Conservation (phyloP, 30 jellyfish, hydroid and myxozoan species). For the Turritopsis dohrnii region DNA sequence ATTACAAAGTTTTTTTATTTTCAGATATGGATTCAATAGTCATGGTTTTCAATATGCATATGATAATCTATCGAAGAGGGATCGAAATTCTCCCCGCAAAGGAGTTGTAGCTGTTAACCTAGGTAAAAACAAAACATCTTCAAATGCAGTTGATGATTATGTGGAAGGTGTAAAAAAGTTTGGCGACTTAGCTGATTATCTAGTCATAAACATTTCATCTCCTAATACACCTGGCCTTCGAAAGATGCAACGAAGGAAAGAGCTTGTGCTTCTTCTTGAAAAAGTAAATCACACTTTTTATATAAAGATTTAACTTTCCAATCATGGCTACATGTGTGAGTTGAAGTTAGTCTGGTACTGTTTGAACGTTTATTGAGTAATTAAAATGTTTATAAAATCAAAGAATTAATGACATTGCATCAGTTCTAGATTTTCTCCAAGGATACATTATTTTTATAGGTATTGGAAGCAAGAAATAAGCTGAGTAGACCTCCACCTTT, state of each 20-base stretch:
- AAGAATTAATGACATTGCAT: not conserved
- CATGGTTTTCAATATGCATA: constrained; percentile 49
- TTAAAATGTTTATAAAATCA: too few species aligned
- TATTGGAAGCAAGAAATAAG: constrained; percentile 36
- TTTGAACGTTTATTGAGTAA: not conserved
- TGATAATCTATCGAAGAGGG: constrained; percentile 39
- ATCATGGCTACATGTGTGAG: too few species aligned
- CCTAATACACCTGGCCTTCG: constrained; percentile 93
- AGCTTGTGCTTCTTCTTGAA: constrained; percentile 34
- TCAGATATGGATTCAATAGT: constrained; percentile 79
- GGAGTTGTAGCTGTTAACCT: constrained; percentile 69
- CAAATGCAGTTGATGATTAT: constrained; percentile 59
- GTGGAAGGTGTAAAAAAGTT: constrained; percentile 45
- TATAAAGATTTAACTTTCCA: too few species aligned
- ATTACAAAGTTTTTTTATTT: not conserved
- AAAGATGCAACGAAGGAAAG: constrained; percentile 64
- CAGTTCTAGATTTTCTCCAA: not conserved
- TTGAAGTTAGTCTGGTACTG: not conserved
- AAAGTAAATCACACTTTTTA: constrained; percentile 31
- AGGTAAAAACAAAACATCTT: constrained; percentile 62
- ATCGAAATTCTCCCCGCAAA: not conserved
- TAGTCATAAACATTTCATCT: constrained; percentile 78
- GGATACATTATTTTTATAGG: constrained; percentile 23
- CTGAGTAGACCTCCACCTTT: constrained; percentile 39
- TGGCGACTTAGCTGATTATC: constrained; percentile 54